Evolutionary conservation across 2,888 invertebrate species (phyloP), one percentile per base, ranked within the genome.

Genomic region (Prenolepis imparis): DNA sequence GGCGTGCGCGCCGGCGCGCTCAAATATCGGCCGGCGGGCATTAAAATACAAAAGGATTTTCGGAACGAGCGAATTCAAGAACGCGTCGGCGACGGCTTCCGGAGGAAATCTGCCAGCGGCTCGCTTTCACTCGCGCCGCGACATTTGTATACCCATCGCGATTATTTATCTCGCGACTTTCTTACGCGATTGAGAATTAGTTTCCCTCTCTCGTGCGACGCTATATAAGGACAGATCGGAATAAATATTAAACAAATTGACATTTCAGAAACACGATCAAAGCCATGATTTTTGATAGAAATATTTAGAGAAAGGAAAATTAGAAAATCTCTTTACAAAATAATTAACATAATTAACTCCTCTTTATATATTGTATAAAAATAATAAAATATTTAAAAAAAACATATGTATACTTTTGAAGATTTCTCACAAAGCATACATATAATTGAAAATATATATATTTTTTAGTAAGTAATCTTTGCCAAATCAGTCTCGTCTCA

Each of bases 11-110:
- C 86, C 84, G 83, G 88, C 91, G 88, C 87, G 85, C 84, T 86
- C 82, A 90, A 90, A 91, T 91, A 91, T 91, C 91, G 91, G 86
- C 63, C 84, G 85, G 74, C 85, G 87, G 87, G 89, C 91, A 93
- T 93, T 93, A 93, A 89, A 93, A 94, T 94, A 94, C 93, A 94
- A 93, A 92, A 93, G 93, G 92, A 91, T 92, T 93, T 93, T 86
- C 84, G 84, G 83, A 78, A 80, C 18, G 88, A 81, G 75, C 73
- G 83, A 77, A 77, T 66, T 39, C 78, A 36, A 36, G 78, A 44
- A 74, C 72, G 70, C 66, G 59, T 39, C 52, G 55, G 64, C 80
- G 70, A 44, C 77, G 68, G 78, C 81, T 87, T 86, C 82, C 86
- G 86, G 70, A 66, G 82, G 86, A 87, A 87, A 86, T 77, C 82